Percentiles rank a stretch among this genome's conserved stretches.
Conservation (phyloP, 2,888 invertebrate genomes). For the Ichneumoninae sp. region DNA sequence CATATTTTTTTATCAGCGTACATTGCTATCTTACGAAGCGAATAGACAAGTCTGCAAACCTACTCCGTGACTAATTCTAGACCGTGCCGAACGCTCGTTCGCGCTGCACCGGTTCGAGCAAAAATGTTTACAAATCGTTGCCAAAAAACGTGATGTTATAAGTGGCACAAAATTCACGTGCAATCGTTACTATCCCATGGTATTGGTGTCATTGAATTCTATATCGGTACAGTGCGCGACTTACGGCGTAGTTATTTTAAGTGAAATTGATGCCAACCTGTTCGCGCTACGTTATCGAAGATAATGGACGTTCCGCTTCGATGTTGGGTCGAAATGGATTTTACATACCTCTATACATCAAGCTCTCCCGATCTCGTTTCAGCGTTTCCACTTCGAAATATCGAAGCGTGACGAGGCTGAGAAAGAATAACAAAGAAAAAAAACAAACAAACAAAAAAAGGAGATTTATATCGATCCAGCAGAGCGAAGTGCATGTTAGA, state of each 20-base stretch:
- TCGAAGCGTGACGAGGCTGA: conserved; percentile 36
- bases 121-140: conserved; percentile 63
- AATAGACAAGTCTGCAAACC: not conserved
- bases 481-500: conserved; percentile 50
- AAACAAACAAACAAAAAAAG: not conserved
- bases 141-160: conserved; percentile 52
- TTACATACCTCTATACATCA: not conserved
- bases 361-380: conserved; percentile 4
- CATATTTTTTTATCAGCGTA: too few relatives aligned
- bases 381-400: conserved; percentile 28
- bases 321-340: conserved; percentile 2
- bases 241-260: conserved; percentile 1
- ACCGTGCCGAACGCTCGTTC: not conserved
- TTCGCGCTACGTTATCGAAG: not conserved
- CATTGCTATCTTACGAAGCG: not conserved
- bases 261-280: not conserved
- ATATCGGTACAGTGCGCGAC: conserved; percentile 27
- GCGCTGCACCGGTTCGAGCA: conserved; percentile 17
- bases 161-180: conserved; percentile 45
- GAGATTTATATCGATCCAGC: conserved; percentile 28
- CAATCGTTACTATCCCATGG: conserved; percentile 59
- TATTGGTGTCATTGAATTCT: conserved; percentile 63
- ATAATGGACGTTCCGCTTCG: conserved; percentile 20
- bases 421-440: not conserved
- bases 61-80: conserved; percentile 45